A percentile compares a stretch with the other conserved stretches of the same genome.
These are phyloP conservation scores for Nephila pilipes DNA, from an alignment of 1,140 invertebrate genomes.

Conservation along the genomic window DNA sequence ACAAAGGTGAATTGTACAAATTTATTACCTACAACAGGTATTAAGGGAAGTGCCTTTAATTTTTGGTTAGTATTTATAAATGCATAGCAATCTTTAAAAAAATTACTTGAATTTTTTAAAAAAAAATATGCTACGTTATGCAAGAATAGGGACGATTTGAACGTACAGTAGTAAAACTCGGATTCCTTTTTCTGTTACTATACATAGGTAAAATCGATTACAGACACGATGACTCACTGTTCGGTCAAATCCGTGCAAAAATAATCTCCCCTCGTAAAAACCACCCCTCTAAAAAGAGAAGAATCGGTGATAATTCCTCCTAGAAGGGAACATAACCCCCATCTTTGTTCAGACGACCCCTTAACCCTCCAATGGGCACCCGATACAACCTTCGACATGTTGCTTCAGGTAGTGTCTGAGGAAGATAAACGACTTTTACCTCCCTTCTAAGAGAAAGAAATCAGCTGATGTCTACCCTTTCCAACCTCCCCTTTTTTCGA, in stretches of 20 bases:
- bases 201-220: not conserved
- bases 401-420: not conserved
- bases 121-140: too few species aligned
- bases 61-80: too few species aligned
- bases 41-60: too few species aligned
- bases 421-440: not conserved
- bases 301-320: not conserved
- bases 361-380: not conserved
- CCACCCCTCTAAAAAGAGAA: not conserved
- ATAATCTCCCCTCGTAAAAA: conserved; percentile 3
- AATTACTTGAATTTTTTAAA: too few species aligned
- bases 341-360: not conserved
- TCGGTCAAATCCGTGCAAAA: not conserved
- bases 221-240: not conserved
- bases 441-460: not conserved
- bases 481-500: not conserved
- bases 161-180: too few species aligned
- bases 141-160: too few species aligned
- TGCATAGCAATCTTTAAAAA: too few species aligned
- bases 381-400: not conserved
- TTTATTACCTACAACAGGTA: too few species aligned
- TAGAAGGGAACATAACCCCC: not conserved
- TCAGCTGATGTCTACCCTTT: not conserved
- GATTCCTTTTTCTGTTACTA: too few species aligned
- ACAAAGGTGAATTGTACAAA: too few species aligned